These are phyloP conservation scores for Hydrotaea diabolus DNA, from an alignment of 2,888 invertebrate genomes.

Conservation along the genomic window DNA sequence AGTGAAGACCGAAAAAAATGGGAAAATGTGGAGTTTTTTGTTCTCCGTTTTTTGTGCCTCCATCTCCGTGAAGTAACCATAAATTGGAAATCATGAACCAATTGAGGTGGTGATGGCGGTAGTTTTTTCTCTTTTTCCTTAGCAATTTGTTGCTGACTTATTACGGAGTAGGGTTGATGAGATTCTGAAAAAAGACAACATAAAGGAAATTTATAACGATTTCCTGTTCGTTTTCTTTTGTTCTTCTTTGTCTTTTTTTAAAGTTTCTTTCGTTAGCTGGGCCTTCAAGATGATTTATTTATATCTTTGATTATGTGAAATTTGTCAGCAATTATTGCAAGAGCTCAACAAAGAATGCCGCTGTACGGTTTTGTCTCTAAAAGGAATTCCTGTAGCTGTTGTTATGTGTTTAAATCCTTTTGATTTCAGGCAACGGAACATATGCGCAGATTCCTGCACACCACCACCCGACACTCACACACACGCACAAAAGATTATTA, in stretches of 20 bases:
- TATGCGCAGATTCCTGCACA: background rate
- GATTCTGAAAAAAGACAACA: background rate
- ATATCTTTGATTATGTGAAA: constrained; percentile 39
- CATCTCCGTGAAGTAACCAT: constrained; percentile 28
- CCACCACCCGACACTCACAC: too few relatives aligned
- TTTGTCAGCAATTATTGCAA: constrained; percentile 43
- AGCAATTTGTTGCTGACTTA: background rate
- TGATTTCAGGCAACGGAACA: background rate
- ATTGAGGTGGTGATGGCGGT: too few relatives aligned
- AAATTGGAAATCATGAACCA: constrained; percentile 53
- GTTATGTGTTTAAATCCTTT: constrained; percentile 12
- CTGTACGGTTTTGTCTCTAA: background rate
- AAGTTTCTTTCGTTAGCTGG: background rate
- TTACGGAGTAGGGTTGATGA: background rate
- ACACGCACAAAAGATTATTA: background rate
- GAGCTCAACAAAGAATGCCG: background rate
- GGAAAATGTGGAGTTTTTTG: constrained; percentile 2
- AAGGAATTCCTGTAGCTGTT: constrained; percentile 40
- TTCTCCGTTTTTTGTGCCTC: background rate
- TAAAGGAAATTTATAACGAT: constrained; percentile 39
- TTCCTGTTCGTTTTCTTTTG: constrained; percentile 37
- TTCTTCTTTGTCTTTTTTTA: background rate
- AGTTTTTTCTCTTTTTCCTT: constrained; percentile 7
- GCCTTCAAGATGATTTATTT: constrained; percentile 7
- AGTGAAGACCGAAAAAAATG: background rate